phyloP scores from a whole-genome alignment of 2,113 vertebrate species.

The Dendropsophus ebraccatus region DNA sequence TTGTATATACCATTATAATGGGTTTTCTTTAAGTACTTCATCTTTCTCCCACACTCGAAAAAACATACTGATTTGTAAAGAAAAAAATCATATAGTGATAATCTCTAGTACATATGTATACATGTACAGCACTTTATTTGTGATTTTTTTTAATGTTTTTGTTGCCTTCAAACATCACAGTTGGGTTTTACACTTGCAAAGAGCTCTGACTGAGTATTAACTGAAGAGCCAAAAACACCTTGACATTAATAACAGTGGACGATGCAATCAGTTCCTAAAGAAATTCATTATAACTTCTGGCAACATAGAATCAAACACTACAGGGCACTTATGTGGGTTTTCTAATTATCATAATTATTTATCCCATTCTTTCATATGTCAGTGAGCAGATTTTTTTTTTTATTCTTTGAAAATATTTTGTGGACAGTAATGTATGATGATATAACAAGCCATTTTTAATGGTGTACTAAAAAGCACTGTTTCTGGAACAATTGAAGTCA shows the following conservation, averaged over 20 bases:
- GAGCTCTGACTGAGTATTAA: neutral
- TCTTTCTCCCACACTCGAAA: too few relatives aligned
- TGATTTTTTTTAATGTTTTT: neutral
- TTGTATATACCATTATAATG: too few relatives aligned
- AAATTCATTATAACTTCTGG: conserved; percentile 32
- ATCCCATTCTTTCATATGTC: neutral
- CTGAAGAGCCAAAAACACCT: conserved; percentile 12
- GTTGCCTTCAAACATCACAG: neutral
- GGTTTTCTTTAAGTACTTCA: too few relatives aligned
- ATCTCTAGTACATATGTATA: too few relatives aligned
- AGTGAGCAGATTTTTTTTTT: neutral
- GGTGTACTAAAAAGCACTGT: neutral
- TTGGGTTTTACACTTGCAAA: neutral
- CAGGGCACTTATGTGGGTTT: neutral
- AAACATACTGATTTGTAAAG: too few relatives aligned
- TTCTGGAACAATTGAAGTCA: neutral
- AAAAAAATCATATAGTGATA: too few relatives aligned
- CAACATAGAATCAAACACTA: neutral
- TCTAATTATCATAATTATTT: conserved; percentile 16
- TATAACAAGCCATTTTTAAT: neutral
- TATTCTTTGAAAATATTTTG: neutral
- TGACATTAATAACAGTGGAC: conserved; percentile 28
- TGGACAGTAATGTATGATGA: neutral
- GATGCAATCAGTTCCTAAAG: conserved; percentile 11
- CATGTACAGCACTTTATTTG: neutral